Base-by-base conservation (phyloP, 2,113 vertebrate species). In the Ageneiosus marmoratus region DNA sequence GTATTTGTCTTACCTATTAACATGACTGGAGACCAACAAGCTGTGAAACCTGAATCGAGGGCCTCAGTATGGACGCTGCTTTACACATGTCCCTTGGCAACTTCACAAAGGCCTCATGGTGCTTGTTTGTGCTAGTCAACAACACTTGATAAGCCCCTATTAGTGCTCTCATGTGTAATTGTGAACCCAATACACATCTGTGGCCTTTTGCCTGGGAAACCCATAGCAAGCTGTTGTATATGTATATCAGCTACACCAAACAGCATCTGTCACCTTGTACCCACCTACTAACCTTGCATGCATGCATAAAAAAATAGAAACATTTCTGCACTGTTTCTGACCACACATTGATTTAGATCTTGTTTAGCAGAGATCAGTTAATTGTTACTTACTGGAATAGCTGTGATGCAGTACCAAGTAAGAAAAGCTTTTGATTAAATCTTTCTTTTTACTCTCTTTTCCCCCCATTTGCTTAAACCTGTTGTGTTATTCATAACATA, bases 101-200 rank as follows among this genome's bases (percentile, higher is more conserved):
- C 70, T 78, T 27, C 75, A 93, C 89, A 92, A 92, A 91, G 65
- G 90, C 90, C 86, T 88, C 85, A 88, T 3, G 89, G 90, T 91
- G 89, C 62, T 63, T 88, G 90, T 87, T 88, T 85, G 82, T 48
- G 32, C 51, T 86, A 79, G 82, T 69, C 85, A 87, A 85, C 89
- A 91, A 93, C 90, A 93, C 91, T 92, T 90, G 91, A 94, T 91
- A 94, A 92, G 92, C 87, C 86, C 88, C 89, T 94, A 93, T 94
- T 94, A 93, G 89, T 86, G 65, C 81, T 79, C 88, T 81, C 70
- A 85, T 70, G 10, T 58, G 82, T 56, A 70, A 83, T 67, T 29
- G 10, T 55, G 18, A 5, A 44, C 79, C 82, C 75, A 83, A 82
- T 81, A 82, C 79, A 75, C 85, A 88, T 86, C 86, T 89, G 89